These are phyloP conservation scores for Brachionichthys hirsutus DNA, from an alignment of 2,113 vertebrate species.

Conservation along the genomic window DNA sequence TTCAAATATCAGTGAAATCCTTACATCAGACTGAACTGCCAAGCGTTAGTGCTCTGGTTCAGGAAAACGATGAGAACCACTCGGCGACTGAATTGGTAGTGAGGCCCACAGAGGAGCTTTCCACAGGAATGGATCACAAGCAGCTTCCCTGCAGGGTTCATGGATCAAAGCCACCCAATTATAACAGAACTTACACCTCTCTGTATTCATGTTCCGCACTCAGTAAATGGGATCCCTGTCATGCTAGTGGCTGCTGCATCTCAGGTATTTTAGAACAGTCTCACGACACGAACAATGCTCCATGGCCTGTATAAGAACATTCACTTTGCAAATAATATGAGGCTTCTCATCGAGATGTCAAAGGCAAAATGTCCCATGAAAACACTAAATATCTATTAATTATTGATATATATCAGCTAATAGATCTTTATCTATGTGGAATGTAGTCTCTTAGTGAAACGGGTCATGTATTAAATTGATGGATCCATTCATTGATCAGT, in stretches of 20 bases:
- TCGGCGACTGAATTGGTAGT: slow-evolving; percentile 10
- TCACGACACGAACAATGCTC: neutral
- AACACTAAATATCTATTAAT: no score
- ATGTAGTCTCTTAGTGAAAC: slow-evolving; percentile 34
- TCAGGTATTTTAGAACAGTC: neutral
- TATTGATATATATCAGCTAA: slow-evolving; percentile 16
- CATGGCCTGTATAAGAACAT: slow-evolving; percentile 4
- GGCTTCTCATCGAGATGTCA: neutral
- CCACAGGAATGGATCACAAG: slow-evolving; percentile 44
- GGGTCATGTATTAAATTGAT: slow-evolving; percentile 60
- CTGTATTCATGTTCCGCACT: slow-evolving; percentile 25
- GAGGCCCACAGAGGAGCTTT: slow-evolving; percentile 28
- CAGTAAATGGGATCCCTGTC: slow-evolving; percentile 7
- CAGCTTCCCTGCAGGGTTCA: slow-evolving; percentile 43
- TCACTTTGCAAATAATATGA: neutral
- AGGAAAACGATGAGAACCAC: slow-evolving; percentile 37
- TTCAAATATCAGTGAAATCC: slow-evolving; percentile 34
- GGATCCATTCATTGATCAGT: slow-evolving; percentile 45
- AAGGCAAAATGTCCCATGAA: neutral
- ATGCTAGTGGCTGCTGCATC: slow-evolving; percentile 5
- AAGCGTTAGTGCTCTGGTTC: slow-evolving; percentile 21
- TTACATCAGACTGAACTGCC: slow-evolving; percentile 42
- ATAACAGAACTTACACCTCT: slow-evolving; percentile 27
- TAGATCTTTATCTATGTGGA: slow-evolving; percentile 8
- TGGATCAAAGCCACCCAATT: slow-evolving; percentile 64